phyloP scores from a whole-genome alignment of 2,113 vertebrate genomes.

The Lutjanus erythropterus region DNA sequence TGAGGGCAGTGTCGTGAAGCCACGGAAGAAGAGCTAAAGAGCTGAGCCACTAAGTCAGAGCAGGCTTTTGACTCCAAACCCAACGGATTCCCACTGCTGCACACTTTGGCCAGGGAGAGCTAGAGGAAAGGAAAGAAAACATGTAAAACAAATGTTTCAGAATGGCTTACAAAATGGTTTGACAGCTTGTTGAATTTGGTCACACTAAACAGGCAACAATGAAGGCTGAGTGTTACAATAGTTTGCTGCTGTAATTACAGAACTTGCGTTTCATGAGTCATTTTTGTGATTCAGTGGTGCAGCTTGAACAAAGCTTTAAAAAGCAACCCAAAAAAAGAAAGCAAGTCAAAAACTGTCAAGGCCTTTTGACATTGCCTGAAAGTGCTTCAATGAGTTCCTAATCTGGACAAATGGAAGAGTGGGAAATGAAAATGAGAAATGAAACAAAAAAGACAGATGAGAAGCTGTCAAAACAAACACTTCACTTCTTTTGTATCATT shows the following conservation, averaged over 20 bases:
- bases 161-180: constrained; percentile 1
- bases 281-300: constrained; percentile 25
- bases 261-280: constrained; percentile 43
- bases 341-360: constrained; percentile 26
- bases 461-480: constrained; percentile 27
- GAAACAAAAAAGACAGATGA: constrained; percentile 14
- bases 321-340: not conserved
- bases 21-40: constrained; percentile 87
- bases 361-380: constrained; percentile 14
- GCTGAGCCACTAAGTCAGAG: constrained; percentile 87
- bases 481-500: not conserved
- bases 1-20: constrained; percentile 80
- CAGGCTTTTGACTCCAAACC: constrained; percentile 88
- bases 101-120: constrained; percentile 91
- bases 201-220: constrained; percentile 13
- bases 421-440: constrained; percentile 19
- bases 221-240: not conserved
- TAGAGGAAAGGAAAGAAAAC: constrained; percentile 19
- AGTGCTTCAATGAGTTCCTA: constrained; percentile 6
- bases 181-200: constrained; percentile 15
- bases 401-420: constrained; percentile 23
- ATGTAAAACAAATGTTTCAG: not conserved
- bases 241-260: constrained; percentile 24
- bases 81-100: constrained; percentile 88
- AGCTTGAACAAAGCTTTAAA: not conserved